Base-by-base conservation (phyloP, 2,888 invertebrate species). In the Euphydryas editha region DNA sequence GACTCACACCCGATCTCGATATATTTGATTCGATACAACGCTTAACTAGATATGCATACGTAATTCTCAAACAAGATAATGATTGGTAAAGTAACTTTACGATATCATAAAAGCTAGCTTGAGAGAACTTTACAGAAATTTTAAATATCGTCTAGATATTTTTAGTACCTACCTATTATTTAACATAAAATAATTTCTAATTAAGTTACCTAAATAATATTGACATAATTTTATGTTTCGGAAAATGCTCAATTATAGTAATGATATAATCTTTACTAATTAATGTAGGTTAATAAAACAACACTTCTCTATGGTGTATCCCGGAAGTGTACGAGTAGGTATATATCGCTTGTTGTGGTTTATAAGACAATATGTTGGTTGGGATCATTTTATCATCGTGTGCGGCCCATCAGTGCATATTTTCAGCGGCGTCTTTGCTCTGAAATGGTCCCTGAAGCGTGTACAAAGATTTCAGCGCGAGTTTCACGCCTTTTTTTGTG, bases 401-500 rank as follows among this genome's bases (percentile, higher is more conserved):
- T 88, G 92, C 85, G 92, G 92, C 85, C 90, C 79, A 84, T 84
- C 86, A 85, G 65, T 73, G 84, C 80, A 78, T 80, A 81, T 78
- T 86, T 88, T 86, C 87, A 90, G 87, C 89, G 88, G 88, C 79
- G 71, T 84, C 86, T 90, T 89, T 86, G 86, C 77, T 69, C 79
- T 68, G 83, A 81, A 89, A 90, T 90, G 89, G 78, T 76, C 78
- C 92, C 88, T 91, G 90, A 91, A 90, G 86, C 84, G 84, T 82
- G 78, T 81, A 80, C 78, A 76, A 74, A 86, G 84, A 88, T 88
- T 90, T 89, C 87, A 89, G 89, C 81, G 76, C 69, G 71, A 77
- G 78, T 87, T 91, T 90, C 90, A 90, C 90, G 90, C 88, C 87
- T 89, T 86, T 88, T 88, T 87, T 88, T 75, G 76, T 73, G 74